These are phyloP conservation scores for Podarcis lilfordi DNA, from an alignment of 2,797 vertebrate genomes.

Conservation along the genomic window DNA sequence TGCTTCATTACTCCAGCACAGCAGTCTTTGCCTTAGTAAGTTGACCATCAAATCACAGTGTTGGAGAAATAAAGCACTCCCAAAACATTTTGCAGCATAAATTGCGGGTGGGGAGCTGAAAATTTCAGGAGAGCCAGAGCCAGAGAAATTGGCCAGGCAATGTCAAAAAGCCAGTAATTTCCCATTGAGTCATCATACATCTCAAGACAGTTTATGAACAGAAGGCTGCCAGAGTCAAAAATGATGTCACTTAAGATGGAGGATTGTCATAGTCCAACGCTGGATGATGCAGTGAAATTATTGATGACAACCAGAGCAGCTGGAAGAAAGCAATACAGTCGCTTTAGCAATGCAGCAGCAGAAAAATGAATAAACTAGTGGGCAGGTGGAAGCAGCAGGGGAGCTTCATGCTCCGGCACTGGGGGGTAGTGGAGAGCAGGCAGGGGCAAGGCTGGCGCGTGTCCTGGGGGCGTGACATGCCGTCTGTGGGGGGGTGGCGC, in stretches of 20 bases:
- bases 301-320: not conserved
- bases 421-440: too few relatives aligned
- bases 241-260: not conserved
- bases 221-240: not conserved
- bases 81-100: not conserved
- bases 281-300: not conserved
- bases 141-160: not conserved
- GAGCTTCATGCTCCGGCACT: too few relatives aligned
- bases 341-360: conserved; percentile 33
- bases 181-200: not conserved
- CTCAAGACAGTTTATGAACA: not conserved
- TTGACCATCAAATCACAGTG: not conserved
- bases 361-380: conserved; percentile 49
- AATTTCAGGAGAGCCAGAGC: not conserved
- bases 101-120: too few relatives aligned
- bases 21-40: not conserved
- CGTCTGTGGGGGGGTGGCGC: too few relatives aligned
- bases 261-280: rapidly evolving
- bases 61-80: not conserved
- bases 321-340: conserved; percentile 4
- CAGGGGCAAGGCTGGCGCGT: too few relatives aligned
- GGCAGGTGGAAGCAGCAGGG: not conserved
- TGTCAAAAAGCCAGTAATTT: not conserved
- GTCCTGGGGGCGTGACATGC: too few relatives aligned
- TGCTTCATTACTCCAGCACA: not conserved